These are phyloP conservation scores for Holothuria leucospilota DNA, from an alignment of 53 echinoderm and acorn worm species.

Conservation along the genomic window DNA sequence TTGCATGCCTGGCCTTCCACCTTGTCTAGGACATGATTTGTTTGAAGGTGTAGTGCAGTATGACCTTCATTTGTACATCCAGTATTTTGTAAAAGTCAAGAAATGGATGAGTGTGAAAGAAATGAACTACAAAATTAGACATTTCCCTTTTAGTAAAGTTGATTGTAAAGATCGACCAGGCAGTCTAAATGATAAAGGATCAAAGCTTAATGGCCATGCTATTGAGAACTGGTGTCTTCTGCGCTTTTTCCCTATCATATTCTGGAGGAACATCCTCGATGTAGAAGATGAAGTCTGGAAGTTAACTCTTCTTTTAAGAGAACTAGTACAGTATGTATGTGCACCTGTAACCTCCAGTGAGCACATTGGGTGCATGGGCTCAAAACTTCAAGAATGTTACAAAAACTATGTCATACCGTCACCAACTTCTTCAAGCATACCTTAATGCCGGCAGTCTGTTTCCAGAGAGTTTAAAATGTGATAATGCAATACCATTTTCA, in stretches of 20 bases:
- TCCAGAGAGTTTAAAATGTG: neutral
- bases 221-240: slow-evolving; percentile 24
- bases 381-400: neutral
- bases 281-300: slow-evolving; percentile 9
- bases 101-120: slow-evolving; percentile 53
- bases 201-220: slow-evolving; percentile 58
- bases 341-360: neutral
- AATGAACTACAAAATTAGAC: slow-evolving; percentile 49
- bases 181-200: slow-evolving; percentile 5
- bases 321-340: neutral
- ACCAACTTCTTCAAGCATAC: neutral
- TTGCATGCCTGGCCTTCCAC: slow-evolving; percentile 14
- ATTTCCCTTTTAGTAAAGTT: slow-evolving; percentile 18
- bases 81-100: slow-evolving; percentile 44
- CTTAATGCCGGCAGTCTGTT: neutral
- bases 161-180: slow-evolving; percentile 42
- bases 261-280: slow-evolving; percentile 17
- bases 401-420: neutral
- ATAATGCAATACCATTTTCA: neutral
- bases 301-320: neutral
- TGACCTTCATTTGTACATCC: slow-evolving; percentile 54
- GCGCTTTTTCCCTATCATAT: neutral
- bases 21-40: slow-evolving; percentile 38
- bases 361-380: neutral
- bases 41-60: slow-evolving; percentile 66